Percentiles rank a stretch among this genome's conserved stretches.
Evolutionary conservation across 2,113 vertebrate species (phyloP).

Genomic region (Kryptolebias marmoratus): DNA sequence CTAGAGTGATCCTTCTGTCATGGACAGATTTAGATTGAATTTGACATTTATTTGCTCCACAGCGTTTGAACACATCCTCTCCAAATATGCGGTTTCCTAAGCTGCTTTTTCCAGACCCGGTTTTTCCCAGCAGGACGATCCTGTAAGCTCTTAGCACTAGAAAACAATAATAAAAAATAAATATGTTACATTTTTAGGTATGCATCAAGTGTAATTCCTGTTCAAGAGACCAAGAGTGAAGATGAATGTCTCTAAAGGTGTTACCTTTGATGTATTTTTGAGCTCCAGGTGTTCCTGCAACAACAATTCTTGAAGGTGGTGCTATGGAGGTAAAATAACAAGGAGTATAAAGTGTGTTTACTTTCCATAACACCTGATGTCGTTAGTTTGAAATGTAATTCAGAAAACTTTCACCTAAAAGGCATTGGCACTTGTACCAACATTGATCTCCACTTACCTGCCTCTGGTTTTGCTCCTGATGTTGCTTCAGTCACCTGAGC

Average conservation of each 20-base stretch:
- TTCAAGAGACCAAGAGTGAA: too few relatives aligned
- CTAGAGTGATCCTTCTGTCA: not conserved
- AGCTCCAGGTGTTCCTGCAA: not conserved
- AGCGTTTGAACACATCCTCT: not conserved
- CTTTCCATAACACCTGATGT: too few relatives aligned
- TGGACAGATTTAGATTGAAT: not conserved
- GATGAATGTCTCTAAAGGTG: not conserved
- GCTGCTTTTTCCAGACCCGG: conserved; percentile 49
- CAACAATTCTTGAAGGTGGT: not conserved
- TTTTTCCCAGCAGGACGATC: conserved; percentile 36
- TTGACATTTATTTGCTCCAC: rapidly evolving
- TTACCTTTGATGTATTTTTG: conserved; percentile 11
- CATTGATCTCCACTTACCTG: too few relatives aligned
- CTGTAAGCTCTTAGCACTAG: conserved; percentile 8
- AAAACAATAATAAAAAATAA: not conserved
- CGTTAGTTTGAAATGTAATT: too few relatives aligned
- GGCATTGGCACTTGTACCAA: too few relatives aligned
- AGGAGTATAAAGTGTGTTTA: too few relatives aligned
- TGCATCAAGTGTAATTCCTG: not conserved
- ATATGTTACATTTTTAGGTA: not conserved
- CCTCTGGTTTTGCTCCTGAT: too few relatives aligned
- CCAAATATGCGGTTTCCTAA: conserved; percentile 22
- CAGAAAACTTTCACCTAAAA: too few relatives aligned
- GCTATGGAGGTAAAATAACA: not conserved
- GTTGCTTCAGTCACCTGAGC: too few relatives aligned